Evolutionary conservation across 2,797 vertebrate species (phyloP), one percentile per base, ranked within the genome.

Genomic region (Premnoplex brunnescens): DNA sequence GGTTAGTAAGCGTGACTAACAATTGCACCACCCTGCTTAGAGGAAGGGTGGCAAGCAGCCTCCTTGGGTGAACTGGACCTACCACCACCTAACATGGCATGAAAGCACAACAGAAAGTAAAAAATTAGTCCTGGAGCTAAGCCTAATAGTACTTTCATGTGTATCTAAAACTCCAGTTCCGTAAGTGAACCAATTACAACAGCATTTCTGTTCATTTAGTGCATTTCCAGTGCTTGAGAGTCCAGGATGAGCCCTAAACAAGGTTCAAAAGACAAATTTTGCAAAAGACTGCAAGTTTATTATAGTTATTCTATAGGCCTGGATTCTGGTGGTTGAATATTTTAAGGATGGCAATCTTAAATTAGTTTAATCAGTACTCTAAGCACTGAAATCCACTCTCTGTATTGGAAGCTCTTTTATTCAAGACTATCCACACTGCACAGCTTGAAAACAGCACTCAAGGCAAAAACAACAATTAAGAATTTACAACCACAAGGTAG

Each of bases 21-120:
- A 36, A 8, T 0, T 44, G 36, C 14, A 82, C 27, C 37, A 24
- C 6, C 10, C 19, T 74, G 52, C 48, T 85, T 41, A n/a, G 23
- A 85, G 21, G 73, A 56, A 76, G 34, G 10, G 34, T 6, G 32
- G 21, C 51, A 64, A 88, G 60, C 23, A 79, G n/a, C 12, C 51
- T 64, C 32, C 0, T 0, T 12, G 12, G 6, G 26, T 4, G 2
- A 91, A 34, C 0, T 15, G 14, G 82, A 82, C 34, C 48, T 10
- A 37, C 34, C 17, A n/a, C 8, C 27, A 73, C 19, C 1, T 0
- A 85, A 27, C 27, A 2, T 0, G 19, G 27, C 4, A 2, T 5
- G 0, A 30, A 69, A 81, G 59, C 2, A 4, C 52, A 89, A 58
- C 19, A 39, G 48, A 69, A 90, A 63, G 30, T 23, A 12, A 72